Base-by-base conservation (phyloP, 2,113 vertebrate genomes). In the Gavialis gangeticus region DNA sequence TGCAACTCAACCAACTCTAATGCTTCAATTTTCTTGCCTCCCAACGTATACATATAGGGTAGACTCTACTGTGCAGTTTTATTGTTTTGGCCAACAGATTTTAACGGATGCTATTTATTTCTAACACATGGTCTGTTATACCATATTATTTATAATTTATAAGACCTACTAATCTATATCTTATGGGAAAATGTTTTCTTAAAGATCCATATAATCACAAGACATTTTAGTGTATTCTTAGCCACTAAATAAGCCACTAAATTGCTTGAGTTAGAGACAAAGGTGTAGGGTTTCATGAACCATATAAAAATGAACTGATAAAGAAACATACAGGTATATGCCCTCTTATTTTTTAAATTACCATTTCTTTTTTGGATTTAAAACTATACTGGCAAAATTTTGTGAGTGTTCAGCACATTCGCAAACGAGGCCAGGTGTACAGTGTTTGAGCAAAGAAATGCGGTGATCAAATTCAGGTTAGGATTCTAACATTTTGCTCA, bases 11-110 rank as follows among this genome's bases (percentile, higher is more conserved):
- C 2, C 60, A 66, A 67, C 76, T 91, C 67, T 34, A 95, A 85
- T 21, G 64, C 67, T 89, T 37, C 46, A 87, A 62, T 88, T 90
- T 30, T 90, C 81, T 62, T 84, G 15, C 69, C 87, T 88, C 55
- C 64, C 81, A 91, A 87, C 64, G 87, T 37, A 79, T 24, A 85
- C 9, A n/a, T 18, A 37, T n/a, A 30, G 34, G 22, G 19, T 64
- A 64, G 34, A 81, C 75, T 57, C 67, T 12, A 15, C 19, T 55
- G 89, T 66, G 64, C 75, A 82, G 71, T 86, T 94, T 87, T 77
- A 67, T 21, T 13, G 13, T 2, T 75, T 75, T 88, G 79, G 46
- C 6, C 80, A 83, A 89, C 25, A 63, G 87, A 93, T 46, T 4
- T 60, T 63, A 71, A 46, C 15, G 5, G 0, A 30, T 19, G 3